A percentile compares a stretch with the other conserved stretches of the same genome.
phyloP scores from a whole-genome alignment of 1,140 invertebrate genomes.

The Penaeus indicus region DNA sequence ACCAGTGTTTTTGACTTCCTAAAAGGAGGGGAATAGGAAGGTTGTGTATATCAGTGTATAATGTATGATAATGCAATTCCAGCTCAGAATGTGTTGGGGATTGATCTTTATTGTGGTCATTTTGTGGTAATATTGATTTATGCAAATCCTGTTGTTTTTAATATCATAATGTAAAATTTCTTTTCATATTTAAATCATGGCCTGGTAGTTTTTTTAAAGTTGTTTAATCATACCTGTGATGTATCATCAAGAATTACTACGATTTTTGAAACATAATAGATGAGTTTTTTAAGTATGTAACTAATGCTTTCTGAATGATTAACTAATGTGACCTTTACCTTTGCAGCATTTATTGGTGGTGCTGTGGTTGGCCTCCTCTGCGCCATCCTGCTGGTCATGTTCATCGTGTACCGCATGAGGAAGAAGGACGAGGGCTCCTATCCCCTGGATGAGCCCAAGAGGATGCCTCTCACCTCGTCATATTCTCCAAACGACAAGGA shows the following conservation, averaged over 20 bases:
- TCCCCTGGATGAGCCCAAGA: constrained; percentile 95
- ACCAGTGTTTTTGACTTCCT: no score
- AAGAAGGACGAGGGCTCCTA: constrained; percentile 99
- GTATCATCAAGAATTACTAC: background rate
- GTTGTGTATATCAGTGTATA: no score
- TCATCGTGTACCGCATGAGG: constrained; percentile 98
- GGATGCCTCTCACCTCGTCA: constrained; percentile 89
- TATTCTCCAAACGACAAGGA: constrained; percentile 73
- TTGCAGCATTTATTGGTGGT: constrained; percentile 95
- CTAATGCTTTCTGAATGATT: constrained; percentile 66
- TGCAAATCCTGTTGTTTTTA: no score
- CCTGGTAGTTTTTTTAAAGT: no score
- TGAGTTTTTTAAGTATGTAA: constrained; percentile 66
- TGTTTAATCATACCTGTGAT: no score
- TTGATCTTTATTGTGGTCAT: no score
- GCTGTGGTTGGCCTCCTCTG: constrained; percentile 96
- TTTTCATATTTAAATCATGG: no score
- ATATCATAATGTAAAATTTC: no score
- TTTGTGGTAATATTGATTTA: no score
- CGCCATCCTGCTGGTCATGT: constrained; percentile 98
- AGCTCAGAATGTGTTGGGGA: no score
- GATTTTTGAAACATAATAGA: background rate
- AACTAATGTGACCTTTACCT: constrained; percentile 11
- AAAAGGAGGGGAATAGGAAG: no score
- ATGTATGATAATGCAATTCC: no score